Conservation (phyloP, 2,888 invertebrate species). For the Caenorhabditis virilis region DNA sequence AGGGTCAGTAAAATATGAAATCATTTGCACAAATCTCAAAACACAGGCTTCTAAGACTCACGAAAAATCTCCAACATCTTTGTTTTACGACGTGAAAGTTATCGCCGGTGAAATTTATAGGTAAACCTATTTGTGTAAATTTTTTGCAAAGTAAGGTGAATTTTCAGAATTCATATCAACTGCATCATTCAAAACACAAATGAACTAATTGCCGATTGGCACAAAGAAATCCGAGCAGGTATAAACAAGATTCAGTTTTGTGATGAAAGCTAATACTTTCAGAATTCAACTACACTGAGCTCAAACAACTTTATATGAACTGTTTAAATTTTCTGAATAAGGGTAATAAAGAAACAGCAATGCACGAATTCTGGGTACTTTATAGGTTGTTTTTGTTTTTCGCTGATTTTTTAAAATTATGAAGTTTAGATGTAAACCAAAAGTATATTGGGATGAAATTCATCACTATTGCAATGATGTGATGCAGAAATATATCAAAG, state of each 20-base stretch:
- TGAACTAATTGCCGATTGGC: constrained; percentile 11
- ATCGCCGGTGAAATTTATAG: constrained; percentile 15
- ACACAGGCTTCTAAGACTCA: constrained; percentile 1
- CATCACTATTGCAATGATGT: constrained; percentile 44
- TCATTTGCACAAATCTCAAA: neutral
- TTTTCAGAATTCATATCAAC: constrained; percentile 14
- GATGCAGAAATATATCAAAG: constrained; percentile 66
- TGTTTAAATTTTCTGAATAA: constrained; percentile 26
- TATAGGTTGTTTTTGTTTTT: too few species aligned
- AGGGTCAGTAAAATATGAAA: constrained; percentile 8
- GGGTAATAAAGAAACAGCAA: constrained; percentile 10
- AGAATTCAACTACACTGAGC: constrained; percentile 45
- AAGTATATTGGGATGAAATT: constrained; percentile 61
- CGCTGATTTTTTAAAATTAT: too few species aligned
- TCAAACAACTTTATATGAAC: constrained; percentile 28
- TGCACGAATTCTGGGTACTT: constrained; percentile 47
- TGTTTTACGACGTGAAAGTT: constrained; percentile 9
- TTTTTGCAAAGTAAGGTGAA: neutral
- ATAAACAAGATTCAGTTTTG: neutral
- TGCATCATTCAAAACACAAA: constrained; percentile 2
- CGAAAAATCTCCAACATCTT: constrained; percentile 2
- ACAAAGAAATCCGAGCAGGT: constrained; percentile 33
- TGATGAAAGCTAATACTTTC: constrained; percentile 2
- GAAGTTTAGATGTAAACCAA: constrained; percentile 53
- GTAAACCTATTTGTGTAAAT: neutral